These are phyloP conservation scores for Listronotus oregonensis DNA, from an alignment of 1,140 invertebrate species.

Conservation along the genomic window DNA sequence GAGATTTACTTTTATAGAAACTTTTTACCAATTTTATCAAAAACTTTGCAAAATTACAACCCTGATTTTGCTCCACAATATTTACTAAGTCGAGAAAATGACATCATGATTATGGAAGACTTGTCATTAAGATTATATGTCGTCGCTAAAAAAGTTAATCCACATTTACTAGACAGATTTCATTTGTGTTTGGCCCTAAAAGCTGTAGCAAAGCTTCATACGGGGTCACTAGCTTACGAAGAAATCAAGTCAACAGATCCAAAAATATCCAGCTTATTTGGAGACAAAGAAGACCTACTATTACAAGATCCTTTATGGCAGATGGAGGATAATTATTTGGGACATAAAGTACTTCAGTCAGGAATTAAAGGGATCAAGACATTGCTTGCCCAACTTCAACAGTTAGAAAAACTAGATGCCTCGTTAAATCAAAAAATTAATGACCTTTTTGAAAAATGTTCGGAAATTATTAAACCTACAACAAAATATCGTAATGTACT, in stretches of 20 bases:
- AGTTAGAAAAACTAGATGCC: neutral
- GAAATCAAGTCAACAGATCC: neutral
- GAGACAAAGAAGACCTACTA: conserved; percentile 5
- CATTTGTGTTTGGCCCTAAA: conserved; percentile 26
- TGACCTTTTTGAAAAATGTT: conserved; percentile 15
- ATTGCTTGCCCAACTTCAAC: conserved; percentile 14
- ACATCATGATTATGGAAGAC: conserved; percentile 26
- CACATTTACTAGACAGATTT: conserved; percentile 21
- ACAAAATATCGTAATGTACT: conserved; percentile 23
- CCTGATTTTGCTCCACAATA: conserved; percentile 17
- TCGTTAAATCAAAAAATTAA: neutral
- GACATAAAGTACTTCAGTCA: neutral
- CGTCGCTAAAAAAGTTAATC: conserved; percentile 11
- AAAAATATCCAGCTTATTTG: conserved; percentile 5
- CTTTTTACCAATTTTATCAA: conserved; percentile 3
- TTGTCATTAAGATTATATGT: conserved; percentile 18
- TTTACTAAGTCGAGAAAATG: neutral
- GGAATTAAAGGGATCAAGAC: conserved; percentile 20
- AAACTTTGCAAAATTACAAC: conserved; percentile 1
- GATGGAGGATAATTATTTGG: neutral
- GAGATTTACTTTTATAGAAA: conserved; percentile 19
- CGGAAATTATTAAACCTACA: conserved; percentile 16
- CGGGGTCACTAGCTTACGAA: conserved; percentile 6
- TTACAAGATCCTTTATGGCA: conserved; percentile 12
- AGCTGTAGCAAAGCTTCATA: conserved; percentile 21